Evolutionary conservation across 2,888 invertebrate species (phyloP).

Genomic region (Acanthosepion esculentum): DNA sequence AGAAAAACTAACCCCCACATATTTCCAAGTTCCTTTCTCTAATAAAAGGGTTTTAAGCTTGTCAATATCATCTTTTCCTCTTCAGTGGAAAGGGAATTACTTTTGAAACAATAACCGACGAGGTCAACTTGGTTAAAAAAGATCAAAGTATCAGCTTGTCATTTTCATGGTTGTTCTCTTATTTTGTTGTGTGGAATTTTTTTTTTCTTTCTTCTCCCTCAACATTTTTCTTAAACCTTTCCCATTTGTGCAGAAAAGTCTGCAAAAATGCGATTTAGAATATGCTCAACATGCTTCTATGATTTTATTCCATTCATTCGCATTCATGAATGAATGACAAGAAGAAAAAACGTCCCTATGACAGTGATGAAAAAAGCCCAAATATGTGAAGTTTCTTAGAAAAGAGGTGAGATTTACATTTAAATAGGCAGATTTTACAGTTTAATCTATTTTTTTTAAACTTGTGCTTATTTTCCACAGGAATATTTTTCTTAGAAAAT

Average conservation of each 20-base stretch:
- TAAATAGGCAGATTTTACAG: too few relatives aligned
- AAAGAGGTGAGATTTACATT: too few relatives aligned
- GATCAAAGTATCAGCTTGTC: neutral
- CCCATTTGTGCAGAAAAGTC: neutral
- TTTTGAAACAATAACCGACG: constrained; percentile 15
- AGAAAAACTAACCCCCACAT: neutral
- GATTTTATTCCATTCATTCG: neutral
- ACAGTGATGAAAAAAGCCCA: neutral
- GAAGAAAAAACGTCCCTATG: neutral
- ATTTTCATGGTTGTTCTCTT: neutral
- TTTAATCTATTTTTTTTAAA: too few relatives aligned
- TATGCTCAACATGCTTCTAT: neutral
- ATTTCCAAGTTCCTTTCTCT: neutral
- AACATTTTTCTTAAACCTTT: neutral
- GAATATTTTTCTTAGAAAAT: too few relatives aligned
- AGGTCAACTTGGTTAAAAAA: constrained; percentile 11
- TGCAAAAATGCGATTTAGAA: constrained; percentile 33
- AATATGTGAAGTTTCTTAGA: too few relatives aligned
- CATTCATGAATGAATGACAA: neutral
- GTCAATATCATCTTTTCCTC: constrained; percentile 1
- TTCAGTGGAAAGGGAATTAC: constrained; percentile 15
- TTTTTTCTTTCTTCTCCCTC: neutral
- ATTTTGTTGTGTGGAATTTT: neutral
- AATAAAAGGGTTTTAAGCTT: constrained; percentile 6
- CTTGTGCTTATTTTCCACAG: too few relatives aligned